phyloP scores from a whole-genome alignment of 2,797 vertebrate species.

The Poecilia wingei region DNA sequence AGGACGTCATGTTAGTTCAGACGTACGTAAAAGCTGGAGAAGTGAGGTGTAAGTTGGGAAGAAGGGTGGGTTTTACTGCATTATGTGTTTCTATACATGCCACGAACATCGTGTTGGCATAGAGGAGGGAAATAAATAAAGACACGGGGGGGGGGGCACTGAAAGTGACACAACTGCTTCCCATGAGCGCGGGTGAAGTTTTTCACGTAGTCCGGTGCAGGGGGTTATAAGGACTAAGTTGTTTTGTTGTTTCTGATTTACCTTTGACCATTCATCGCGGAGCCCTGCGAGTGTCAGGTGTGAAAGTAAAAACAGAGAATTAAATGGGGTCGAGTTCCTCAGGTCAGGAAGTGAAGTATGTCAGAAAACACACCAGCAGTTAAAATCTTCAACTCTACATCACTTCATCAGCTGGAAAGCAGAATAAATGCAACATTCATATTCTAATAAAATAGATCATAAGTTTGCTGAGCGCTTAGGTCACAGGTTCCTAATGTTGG shows the following conservation, averaged over 20 bases:
- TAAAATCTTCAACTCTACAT: not conserved
- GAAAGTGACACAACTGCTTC: slow-evolving; percentile 43
- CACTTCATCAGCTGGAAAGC: not conserved
- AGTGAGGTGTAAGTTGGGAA: slow-evolving; percentile 72
- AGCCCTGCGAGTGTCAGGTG: not conserved
- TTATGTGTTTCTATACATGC: slow-evolving; percentile 72
- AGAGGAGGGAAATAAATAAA: slow-evolving; percentile 79
- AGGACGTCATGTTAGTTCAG: slow-evolving; percentile 63
- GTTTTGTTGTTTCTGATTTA: not conserved
- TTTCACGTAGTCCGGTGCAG: slow-evolving; percentile 38
- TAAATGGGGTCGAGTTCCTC: not conserved
- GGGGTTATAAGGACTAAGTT: slow-evolving; percentile 30
- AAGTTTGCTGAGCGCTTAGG: not conserved
- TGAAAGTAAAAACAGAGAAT: not conserved
- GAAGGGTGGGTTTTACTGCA: slow-evolving; percentile 70
- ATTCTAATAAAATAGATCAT: not conserved
- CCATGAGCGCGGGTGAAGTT: slow-evolving; percentile 26
- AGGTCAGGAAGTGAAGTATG: not conserved
- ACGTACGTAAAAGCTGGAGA: slow-evolving; percentile 35
- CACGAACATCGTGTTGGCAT: slow-evolving; percentile 51
- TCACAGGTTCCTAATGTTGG: not conserved
- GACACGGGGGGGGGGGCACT: slow-evolving; percentile 29
- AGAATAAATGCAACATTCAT: not conserved
- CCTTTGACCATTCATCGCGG: not conserved
- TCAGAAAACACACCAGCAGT: not conserved